Evolutionary conservation across 2,797 vertebrate genomes (phyloP).

Genomic region (Alosa sapidissima): DNA sequence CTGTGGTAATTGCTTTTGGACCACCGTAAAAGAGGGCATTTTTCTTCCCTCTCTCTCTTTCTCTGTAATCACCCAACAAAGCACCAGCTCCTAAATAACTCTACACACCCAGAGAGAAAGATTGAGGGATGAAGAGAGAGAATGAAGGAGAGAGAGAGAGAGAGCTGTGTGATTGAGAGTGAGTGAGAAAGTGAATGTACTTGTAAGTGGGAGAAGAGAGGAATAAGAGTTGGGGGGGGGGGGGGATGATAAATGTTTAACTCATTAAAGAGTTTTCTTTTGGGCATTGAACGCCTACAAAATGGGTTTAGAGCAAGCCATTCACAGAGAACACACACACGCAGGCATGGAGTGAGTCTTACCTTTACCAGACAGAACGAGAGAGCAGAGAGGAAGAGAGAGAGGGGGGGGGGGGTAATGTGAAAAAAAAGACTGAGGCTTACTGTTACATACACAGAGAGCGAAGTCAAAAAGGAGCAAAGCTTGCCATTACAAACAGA

Average conservation of each 20-base stretch:
- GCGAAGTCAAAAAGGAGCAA: background rate
- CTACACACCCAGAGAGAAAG: background rate
- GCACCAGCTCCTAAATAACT: slow-evolving; percentile 1
- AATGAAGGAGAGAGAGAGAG: too few relatives aligned
- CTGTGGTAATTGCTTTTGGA: slow-evolving; percentile 12
- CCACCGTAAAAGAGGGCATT: background rate
- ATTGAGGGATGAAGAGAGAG: too few relatives aligned
- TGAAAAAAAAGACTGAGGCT: background rate
- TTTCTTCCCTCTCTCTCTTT: background rate
- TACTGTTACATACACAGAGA: background rate
- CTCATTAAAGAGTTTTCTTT: too few relatives aligned
- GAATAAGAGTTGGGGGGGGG: too few relatives aligned
- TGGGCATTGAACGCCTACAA: too few relatives aligned
- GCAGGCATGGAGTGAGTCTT: too few relatives aligned
- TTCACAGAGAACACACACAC: too few relatives aligned
- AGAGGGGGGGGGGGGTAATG: background rate
- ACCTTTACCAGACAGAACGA: background rate
- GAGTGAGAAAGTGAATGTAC: too few relatives aligned
- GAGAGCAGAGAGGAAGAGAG: background rate
- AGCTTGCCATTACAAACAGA: background rate
- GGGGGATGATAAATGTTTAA: too few relatives aligned
- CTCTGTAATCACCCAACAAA: background rate
- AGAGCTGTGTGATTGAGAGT: too few relatives aligned
- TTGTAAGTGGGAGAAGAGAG: too few relatives aligned
- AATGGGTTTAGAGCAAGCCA: too few relatives aligned